Evolutionary conservation across 2,888 invertebrate genomes (phyloP).

Genomic region (Ditula angustiorana): DNA sequence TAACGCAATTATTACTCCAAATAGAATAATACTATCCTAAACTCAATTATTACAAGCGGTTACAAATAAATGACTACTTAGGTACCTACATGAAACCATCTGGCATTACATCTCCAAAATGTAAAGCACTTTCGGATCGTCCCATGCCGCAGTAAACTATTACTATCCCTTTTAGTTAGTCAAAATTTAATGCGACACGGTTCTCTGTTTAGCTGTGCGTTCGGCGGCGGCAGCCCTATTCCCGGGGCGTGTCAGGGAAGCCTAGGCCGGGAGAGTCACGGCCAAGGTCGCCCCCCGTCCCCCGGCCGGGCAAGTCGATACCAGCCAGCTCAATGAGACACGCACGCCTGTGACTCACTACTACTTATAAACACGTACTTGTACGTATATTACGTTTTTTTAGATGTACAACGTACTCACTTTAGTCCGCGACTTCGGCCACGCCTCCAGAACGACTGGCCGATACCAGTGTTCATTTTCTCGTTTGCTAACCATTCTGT

Average conservation of each 20-base stretch:
- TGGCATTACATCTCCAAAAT: no score
- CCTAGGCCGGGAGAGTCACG: constrained; percentile 73
- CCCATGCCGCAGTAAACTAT: neutral
- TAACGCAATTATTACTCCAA: no score
- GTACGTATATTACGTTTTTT: neutral
- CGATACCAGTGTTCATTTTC: no score
- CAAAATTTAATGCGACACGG: neutral
- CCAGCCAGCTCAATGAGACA: constrained; percentile 44
- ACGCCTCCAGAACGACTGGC: no score
- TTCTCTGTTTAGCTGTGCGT: neutral
- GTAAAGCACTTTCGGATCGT: no score
- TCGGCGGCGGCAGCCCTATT: constrained; percentile 22
- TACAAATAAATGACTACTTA: no score
- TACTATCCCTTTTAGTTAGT: no score
- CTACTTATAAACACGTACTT: neutral
- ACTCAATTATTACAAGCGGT: no score
- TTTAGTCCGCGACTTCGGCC: no score
- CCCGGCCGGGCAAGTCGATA: constrained; percentile 58
- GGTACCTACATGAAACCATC: no score
- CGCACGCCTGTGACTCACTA: constrained; percentile 32
- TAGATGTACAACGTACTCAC: neutral
- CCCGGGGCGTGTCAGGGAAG: constrained; percentile 60
- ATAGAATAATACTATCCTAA: no score
- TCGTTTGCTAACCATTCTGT: no score
- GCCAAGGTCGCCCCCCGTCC: constrained; percentile 74